Evolutionary conservation across 1,140 invertebrate species (phyloP).

Genomic region (Cydia splendana): DNA sequence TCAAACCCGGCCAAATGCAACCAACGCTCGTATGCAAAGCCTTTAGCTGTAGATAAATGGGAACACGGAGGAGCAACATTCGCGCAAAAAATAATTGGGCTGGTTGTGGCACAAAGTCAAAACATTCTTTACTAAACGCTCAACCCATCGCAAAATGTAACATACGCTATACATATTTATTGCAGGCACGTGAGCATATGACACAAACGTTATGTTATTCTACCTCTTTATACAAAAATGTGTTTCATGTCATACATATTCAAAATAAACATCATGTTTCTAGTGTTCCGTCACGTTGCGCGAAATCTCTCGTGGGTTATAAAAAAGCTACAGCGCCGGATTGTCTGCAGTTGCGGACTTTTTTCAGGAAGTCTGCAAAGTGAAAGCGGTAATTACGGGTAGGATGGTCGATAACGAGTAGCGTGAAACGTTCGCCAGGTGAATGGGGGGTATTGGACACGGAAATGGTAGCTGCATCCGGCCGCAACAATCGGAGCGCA

Average conservation of each 20-base stretch:
- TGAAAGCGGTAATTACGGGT: constrained; percentile 47
- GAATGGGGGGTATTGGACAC: constrained; percentile 50
- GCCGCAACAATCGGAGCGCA: constrained; percentile 58
- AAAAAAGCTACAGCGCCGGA: not conserved
- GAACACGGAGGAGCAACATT: constrained; percentile 36
- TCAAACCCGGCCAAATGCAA: constrained; percentile 40
- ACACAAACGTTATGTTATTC: not conserved
- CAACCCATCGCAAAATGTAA: constrained; percentile 1
- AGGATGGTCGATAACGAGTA: constrained; percentile 50
- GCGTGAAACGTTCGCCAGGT: constrained; percentile 44
- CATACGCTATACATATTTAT: constrained; percentile 17
- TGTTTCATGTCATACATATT: not conserved
- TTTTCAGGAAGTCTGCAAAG: constrained; percentile 28
- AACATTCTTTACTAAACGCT: constrained; percentile 43
- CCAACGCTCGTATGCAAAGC: constrained; percentile 44
- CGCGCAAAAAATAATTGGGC: constrained; percentile 49
- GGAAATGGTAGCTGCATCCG: constrained; percentile 63
- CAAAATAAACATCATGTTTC: not conserved
- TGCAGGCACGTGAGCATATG: constrained; percentile 6
- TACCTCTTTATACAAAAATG: not conserved
- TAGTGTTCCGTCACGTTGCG: not conserved
- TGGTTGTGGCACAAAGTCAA: constrained; percentile 42
- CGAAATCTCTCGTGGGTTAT: constrained; percentile 9
- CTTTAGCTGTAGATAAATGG: constrained; percentile 50
- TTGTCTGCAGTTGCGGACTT: constrained; percentile 9